phyloP scores from a whole-genome alignment of 2,888 invertebrate species.

The Drosophila austrosaltans region DNA sequence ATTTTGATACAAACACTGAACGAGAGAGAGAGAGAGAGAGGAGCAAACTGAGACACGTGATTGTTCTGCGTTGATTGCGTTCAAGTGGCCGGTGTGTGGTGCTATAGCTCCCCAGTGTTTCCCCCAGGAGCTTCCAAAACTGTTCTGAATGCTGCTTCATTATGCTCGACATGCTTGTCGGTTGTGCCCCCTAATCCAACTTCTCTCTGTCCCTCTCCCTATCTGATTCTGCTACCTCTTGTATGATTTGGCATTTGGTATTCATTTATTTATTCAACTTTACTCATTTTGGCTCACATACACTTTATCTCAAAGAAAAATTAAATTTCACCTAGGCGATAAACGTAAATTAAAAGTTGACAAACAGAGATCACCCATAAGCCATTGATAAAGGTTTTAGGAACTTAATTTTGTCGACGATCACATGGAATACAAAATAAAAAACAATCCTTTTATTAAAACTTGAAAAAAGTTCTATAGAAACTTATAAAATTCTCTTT shows the following conservation, averaged over 20 bases:
- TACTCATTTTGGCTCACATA: constrained; percentile 10
- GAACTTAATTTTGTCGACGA: no score
- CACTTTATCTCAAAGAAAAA: neutral
- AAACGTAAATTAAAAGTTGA: neutral
- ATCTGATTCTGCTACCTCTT: constrained; percentile 7
- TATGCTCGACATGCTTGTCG: constrained; percentile 14
- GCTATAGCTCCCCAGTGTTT: constrained; percentile 1
- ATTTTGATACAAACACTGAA: constrained; percentile 57
- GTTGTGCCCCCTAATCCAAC: neutral
- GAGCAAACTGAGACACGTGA: constrained; percentile 15
- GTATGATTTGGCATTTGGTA: constrained; percentile 56
- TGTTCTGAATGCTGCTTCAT: constrained; percentile 17
- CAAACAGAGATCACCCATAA: neutral
- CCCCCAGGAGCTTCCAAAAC: constrained; percentile 13
- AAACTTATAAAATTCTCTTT: neutral
- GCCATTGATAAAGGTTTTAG: neutral
- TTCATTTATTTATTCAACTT: constrained; percentile 59
- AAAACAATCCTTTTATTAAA: neutral
- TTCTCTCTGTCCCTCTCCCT: neutral
- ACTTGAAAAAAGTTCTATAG: neutral
- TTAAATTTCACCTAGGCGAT: neutral
- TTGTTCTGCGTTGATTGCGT: constrained; percentile 36
- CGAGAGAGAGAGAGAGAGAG: constrained; percentile 1
- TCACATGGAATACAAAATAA: no score
- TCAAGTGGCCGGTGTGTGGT: constrained; percentile 25